Evolutionary conservation across 2,888 invertebrate genomes (phyloP).

Genomic region (Pandemis heparana): DNA sequence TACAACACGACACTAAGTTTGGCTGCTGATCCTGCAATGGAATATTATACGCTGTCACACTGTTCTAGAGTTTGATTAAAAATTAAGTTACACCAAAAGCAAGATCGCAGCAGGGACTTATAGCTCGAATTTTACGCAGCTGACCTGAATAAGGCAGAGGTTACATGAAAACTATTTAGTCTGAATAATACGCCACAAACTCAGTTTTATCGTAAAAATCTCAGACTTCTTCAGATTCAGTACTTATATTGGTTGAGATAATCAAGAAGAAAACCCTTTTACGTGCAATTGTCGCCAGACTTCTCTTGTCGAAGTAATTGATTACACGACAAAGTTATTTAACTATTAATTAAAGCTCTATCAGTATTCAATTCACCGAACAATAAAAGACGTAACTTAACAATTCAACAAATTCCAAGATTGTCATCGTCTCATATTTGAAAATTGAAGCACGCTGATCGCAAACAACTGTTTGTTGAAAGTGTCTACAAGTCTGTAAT

Average conservation of each 20-base stretch:
- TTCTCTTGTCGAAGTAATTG: background rate
- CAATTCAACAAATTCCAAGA: background rate
- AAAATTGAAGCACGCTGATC: slow-evolving; percentile 5
- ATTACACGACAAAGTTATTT: background rate
- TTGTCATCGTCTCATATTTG: slow-evolving; percentile 6
- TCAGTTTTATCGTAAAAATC: no score
- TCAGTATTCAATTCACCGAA: slow-evolving; percentile 6
- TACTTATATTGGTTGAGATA: no score
- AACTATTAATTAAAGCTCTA: background rate
- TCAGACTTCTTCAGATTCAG: no score
- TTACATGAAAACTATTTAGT: no score
- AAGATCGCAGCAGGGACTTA: no score
- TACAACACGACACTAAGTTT: background rate
- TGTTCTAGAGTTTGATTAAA: no score
- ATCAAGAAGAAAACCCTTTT: background rate
- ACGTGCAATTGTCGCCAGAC: background rate
- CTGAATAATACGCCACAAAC: no score
- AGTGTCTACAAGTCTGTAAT: slow-evolving; percentile 13
- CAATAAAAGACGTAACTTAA: background rate
- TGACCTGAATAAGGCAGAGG: no score
- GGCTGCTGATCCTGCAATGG: no score
- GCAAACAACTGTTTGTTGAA: slow-evolving; percentile 16
- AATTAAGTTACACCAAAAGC: background rate
- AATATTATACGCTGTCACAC: no score
- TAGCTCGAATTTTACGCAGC: no score